Evolutionary conservation across 1,140 invertebrate genomes (phyloP).

Genomic region (Drosophila sp.): DNA sequence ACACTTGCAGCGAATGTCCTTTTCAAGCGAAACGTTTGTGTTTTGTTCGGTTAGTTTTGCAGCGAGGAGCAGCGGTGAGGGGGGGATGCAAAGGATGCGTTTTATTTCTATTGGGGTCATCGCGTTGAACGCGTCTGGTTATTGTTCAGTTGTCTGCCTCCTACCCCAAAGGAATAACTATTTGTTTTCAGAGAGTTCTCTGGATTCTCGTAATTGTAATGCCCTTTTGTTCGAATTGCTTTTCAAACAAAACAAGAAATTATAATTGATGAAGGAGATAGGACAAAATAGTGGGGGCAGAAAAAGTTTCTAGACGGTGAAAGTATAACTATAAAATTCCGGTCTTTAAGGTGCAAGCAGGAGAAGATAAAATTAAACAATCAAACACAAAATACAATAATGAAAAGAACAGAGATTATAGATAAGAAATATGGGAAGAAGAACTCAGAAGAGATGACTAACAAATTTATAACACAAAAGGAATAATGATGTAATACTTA

Average conservation of each 20-base stretch:
- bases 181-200: slow-evolving; percentile 29
- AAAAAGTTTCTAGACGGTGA: neutral
- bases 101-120: slow-evolving; percentile 81
- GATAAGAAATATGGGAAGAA: neutral
- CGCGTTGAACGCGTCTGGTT: slow-evolving; percentile 64
- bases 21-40: slow-evolving; percentile 49
- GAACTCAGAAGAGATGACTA: neutral
- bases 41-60: slow-evolving; percentile 11
- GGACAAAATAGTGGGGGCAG: neutral
- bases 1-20: slow-evolving; percentile 75
- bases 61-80: neutral
- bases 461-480: neutral
- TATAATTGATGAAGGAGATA: slow-evolving; percentile 29
- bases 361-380: neutral
- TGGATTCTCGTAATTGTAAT: slow-evolving; percentile 36
- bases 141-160: slow-evolving; percentile 68
- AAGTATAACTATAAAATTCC: neutral
- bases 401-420: neutral
- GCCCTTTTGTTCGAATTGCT: slow-evolving; percentile 44
- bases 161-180: slow-evolving; percentile 39
- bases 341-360: neutral
- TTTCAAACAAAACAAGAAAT: slow-evolving; percentile 21
- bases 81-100: slow-evolving; percentile 57
- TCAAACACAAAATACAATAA: neutral
- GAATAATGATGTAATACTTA: too few relatives aligned